Evolutionary conservation across 2,888 invertebrate species (phyloP), one percentile per base, ranked within the genome.

Genomic region (Leptopilina syphax): DNA sequence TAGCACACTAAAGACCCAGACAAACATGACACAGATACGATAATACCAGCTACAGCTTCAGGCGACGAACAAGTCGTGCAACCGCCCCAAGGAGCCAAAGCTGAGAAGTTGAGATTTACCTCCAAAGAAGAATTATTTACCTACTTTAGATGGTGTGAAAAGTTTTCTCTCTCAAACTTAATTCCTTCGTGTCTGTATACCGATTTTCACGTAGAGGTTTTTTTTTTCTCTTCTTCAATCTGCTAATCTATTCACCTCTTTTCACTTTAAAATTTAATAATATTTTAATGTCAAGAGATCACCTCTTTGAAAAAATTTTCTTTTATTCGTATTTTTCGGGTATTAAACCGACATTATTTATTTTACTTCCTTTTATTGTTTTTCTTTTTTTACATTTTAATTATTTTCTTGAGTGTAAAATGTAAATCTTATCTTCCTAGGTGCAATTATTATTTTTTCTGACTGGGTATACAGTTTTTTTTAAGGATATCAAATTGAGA

Each of bases 21-120:
- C 79, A 88, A 87, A 86, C 85, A 85, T 83, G 82, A 80, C 82
- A 82, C 81, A 81, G 82, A 85, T 85, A 73, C 57, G 73, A 73
- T 73, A 73, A 73, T 73, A 57, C 73, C 73, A 73, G 57, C 73
- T 27, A 73, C 57, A 57, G 73, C 73, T 73, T 60, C 8, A 73
- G 73, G 73, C 73, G 54, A 34, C 27, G 57, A 73, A 57, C 73
- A 73, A 73, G 73, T 73, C 73, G 57, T 73, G 57, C 73, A 60
- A 57, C 57, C 73, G 73, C 73, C 73, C 73, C 57, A 73, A 57
- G 73, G 57, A 57, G 41, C 57, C 57, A 57, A 73, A 73, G 73
- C 54, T 54, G 73, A 73, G 73, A 60, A 73, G 73, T 73, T 57
- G 73, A 73, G 73, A 73, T 73, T 57, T 73, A 73, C 57, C 73